Evolutionary conservation across 2,113 vertebrate genomes (phyloP).

Genomic region (Dendropsophus ebraccatus): DNA sequence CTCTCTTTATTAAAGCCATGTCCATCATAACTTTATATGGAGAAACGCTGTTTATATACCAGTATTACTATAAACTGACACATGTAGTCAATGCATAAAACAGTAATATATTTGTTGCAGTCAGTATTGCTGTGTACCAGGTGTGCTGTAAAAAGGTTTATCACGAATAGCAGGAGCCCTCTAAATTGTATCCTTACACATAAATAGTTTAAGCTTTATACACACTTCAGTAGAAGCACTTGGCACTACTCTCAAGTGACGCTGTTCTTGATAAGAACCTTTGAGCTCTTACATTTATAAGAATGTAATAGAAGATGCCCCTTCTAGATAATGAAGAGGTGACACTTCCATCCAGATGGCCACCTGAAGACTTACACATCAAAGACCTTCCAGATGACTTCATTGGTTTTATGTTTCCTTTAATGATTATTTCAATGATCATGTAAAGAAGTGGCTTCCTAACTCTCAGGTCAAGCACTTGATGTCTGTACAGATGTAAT

Average conservation of each 20-base stretch:
- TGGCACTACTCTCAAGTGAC: background rate
- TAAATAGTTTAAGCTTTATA: background rate
- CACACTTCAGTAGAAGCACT: background rate
- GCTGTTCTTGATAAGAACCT: background rate
- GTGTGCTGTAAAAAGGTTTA: background rate
- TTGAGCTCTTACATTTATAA: conserved; percentile 6
- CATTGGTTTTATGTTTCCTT: background rate
- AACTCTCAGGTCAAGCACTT: background rate
- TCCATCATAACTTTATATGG: no score
- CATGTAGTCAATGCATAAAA: background rate
- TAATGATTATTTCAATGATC: background rate
- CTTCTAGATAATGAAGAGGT: background rate
- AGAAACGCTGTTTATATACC: no score
- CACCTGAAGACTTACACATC: background rate
- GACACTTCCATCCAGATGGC: conserved; percentile 10
- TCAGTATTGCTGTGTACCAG: background rate
- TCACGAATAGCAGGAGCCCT: background rate
- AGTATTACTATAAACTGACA: no score
- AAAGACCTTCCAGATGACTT: background rate
- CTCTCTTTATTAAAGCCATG: no score
- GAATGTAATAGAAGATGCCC: background rate
- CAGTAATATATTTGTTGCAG: background rate
- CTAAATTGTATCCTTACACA: background rate
- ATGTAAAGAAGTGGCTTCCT: background rate
- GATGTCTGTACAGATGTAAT: background rate